A percentile compares a stretch with the other conserved stretches of the same genome.
phyloP scores from a whole-genome alignment of 2,113 vertebrate species.

The Vidua chalybeata region DNA sequence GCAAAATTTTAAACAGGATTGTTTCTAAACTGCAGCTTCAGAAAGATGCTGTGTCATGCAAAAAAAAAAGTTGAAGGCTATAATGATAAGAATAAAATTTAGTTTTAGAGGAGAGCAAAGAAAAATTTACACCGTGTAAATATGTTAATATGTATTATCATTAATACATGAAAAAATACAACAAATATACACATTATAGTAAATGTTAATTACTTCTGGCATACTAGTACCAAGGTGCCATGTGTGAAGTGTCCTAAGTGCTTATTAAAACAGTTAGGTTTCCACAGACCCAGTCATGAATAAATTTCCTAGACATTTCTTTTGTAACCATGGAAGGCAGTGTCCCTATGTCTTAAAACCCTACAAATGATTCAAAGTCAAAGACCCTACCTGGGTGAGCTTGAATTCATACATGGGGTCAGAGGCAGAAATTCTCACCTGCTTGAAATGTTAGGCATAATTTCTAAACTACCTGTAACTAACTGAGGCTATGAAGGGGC shows the following conservation, averaged over 20 bases:
- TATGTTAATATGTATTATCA: background rate
- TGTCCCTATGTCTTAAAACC: background rate
- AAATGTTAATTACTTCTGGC: background rate
- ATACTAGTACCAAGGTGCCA: background rate
- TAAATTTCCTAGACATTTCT: background rate
- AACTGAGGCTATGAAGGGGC: background rate
- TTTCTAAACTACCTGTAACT: background rate
- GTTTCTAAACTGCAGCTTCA: background rate
- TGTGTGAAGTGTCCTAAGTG: background rate
- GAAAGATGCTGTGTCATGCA: background rate
- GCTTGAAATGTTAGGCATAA: accelerated
- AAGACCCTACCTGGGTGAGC: background rate
- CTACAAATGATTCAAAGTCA: background rate
- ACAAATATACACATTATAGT: background rate
- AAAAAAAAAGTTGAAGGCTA: background rate
- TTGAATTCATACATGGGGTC: background rate
- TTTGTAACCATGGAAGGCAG: background rate
- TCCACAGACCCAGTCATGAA: background rate
- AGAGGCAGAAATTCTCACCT: background rate
- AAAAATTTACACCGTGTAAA: background rate
- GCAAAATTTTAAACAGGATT: background rate
- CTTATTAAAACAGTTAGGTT: background rate
- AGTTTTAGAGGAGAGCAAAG: background rate
- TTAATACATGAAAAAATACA: background rate
- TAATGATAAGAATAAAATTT: background rate